Evolutionary conservation across 1,140 invertebrate species (phyloP).

Genomic region (Drosophila miranda): DNA sequence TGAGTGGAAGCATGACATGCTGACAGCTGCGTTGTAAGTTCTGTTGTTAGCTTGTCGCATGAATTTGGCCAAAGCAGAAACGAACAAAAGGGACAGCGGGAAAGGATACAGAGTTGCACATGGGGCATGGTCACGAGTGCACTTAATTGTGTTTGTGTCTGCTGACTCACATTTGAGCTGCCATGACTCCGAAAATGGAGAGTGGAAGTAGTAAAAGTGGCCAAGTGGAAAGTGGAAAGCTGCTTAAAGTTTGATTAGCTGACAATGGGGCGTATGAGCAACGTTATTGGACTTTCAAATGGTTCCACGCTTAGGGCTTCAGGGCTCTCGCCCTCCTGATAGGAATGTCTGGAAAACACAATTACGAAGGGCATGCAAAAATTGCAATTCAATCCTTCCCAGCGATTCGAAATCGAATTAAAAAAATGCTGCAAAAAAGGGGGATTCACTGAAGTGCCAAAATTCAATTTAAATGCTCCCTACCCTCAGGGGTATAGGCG

Average conservation of each 20-base stretch:
- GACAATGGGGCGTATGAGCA: background rate
- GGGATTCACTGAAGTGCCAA: conserved; percentile 27
- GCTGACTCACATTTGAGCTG: conserved; percentile 39
- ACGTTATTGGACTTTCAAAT: too few species aligned
- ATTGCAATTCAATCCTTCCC: conserved; percentile 24
- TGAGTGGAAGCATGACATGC: conserved; percentile 24
- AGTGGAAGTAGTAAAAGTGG: conserved; percentile 7
- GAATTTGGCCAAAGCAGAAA: conserved; percentile 6
- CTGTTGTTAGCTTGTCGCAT: conserved; percentile 16
- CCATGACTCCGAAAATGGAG: conserved; percentile 20
- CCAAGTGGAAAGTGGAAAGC: conserved; percentile 2
- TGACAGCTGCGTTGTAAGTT: conserved; percentile 52
- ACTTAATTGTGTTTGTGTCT: conserved; percentile 63
- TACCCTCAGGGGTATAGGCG: background rate
- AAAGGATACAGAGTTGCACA: conserved; percentile 22
- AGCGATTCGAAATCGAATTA: conserved; percentile 47
- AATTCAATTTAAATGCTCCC: conserved; percentile 39
- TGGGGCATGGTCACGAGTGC: conserved; percentile 34
- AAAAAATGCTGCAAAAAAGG: conserved; percentile 9
- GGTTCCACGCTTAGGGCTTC: too few species aligned
- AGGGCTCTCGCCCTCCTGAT: background rate
- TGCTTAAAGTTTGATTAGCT: conserved; percentile 14
- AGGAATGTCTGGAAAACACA: too few species aligned
- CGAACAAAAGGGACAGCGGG: conserved; percentile 6
- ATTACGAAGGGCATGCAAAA: conserved; percentile 6